Base-by-base conservation (phyloP, 2,888 invertebrate genomes). In the Willowsia nigromaculata region DNA sequence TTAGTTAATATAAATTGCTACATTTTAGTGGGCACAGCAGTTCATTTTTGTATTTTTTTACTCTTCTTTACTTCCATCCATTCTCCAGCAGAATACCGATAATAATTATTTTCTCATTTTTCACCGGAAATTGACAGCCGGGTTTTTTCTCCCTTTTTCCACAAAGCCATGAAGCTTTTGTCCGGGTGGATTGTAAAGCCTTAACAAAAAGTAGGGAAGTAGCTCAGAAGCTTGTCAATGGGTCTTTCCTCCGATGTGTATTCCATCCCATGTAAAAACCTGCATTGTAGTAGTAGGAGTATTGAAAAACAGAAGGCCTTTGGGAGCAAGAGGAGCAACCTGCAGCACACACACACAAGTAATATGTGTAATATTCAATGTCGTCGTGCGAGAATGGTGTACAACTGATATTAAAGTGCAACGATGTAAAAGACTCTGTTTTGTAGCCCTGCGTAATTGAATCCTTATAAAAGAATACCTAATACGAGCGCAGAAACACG, bases 21-120 rank as follows among this genome's bases (percentile, higher is more conserved):
- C 22, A 18, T 18, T 53, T 53, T 18, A 18, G 22, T 2, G 11
- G 11, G 40, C 40, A 5, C 43, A 43, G 43, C 40, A 18, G 53
- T 53, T 53, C 53, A 18, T 53, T n/a, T n/a, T 53, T 53, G 53
- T 18, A 53, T 53, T 53, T 53, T 53, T 53, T 13, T 11, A 40
- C 40, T 71, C 11, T 43, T 22, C 18, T 9, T 27, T 18, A 3
- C 27, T 50, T n/a, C 13, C 15, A 15, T 27, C 27, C 7, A 30
- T 43, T 25, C 7, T 22, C 74, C 74, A n/a, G 9, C n/a, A 74
- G 7, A 76, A 68, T 68, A 76, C 74, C 74, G 74, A 76, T 76
- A 76, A 85, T 85, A 85, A 85, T 85, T 85, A 85, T 85, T 85
- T 85, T 85, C 85, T 85, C 85, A 85, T 85, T 85, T 85, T 85